Base-by-base conservation (phyloP, 1,140 invertebrate species). In the Spodoptera litura region DNA sequence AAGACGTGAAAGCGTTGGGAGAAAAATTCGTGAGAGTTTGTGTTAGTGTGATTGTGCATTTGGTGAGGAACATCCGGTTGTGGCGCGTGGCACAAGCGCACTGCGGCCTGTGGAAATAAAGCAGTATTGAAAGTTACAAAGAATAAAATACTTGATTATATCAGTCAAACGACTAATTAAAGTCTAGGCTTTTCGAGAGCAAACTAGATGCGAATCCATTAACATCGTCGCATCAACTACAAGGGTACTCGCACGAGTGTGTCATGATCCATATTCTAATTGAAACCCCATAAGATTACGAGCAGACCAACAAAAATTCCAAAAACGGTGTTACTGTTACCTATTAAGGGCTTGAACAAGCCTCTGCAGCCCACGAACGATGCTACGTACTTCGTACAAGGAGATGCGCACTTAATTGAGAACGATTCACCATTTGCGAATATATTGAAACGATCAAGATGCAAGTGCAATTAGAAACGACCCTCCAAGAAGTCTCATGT, bases 1-100 rank as follows among this genome's bases (percentile, higher is more conserved):
- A 91, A 93, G 92, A 89, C 87, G 93, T 92, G 93, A 94, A 94
- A 94, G 93, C 84, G 92, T 93, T 93, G 93, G 91, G 93, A 94
- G 93, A 91, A 93, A 94, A 94, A 93, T 93, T 93, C 91, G 92
- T 94, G 91, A 93, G 92, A 94, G 92, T 89, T 91, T 89, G 88
- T 89, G 89, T 91, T 93, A 92, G 88, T 94, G 89, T 93, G 92
- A 93, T 93, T 94, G 93, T 94, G 91, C 89, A 94, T 93, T 90
- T 93, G 91, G 83, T 85, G 89, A 86, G 85, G 88, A 86, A 89
- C 87, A 92, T 93, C 91, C 91, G 93, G 91, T 90, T 91, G 87
- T 76, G 87, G 85, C 82, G 76, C 76, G 81, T 78, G 81, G 35
- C 31, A 49, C 56, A 25, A 59, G 56, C 71, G 49, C 49, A 3